A percentile compares a stretch with the other conserved stretches of the same genome.
phyloP scores from a whole-genome alignment of 1,140 invertebrate genomes.

The Ericerus pela region DNA sequence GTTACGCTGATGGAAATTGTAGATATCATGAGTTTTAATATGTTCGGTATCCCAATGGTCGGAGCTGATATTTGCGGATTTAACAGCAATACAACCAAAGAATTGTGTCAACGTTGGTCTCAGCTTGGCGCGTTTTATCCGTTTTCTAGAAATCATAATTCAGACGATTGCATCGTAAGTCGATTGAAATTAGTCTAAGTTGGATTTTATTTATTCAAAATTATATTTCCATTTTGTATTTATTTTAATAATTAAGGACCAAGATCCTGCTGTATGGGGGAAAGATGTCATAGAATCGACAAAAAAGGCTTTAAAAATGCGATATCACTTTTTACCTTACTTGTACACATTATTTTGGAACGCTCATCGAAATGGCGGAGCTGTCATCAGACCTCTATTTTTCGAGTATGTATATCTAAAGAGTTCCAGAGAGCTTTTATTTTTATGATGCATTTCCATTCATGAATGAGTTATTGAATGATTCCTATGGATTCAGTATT shows the following conservation, averaged over 20 bases:
- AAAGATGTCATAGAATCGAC: conserved; percentile 45
- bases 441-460: background rate
- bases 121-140: conserved; percentile 76
- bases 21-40: conserved; percentile 59
- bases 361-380: conserved; percentile 50
- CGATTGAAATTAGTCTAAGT: background rate
- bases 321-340: conserved; percentile 65
- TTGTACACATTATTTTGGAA: conserved; percentile 65
- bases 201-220: background rate
- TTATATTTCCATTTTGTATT: background rate
- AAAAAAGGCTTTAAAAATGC: conserved; percentile 41
- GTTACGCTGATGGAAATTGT: conserved; percentile 30
- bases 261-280: conserved; percentile 62
- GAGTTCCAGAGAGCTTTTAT: background rate
- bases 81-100: conserved; percentile 51
- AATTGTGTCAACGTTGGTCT: conserved; percentile 64
- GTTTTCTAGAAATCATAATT: conserved; percentile 75
- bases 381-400: conserved; percentile 63
- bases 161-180: conserved; percentile 49
- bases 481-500: background rate
- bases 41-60: conserved; percentile 74
- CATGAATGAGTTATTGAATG: background rate
- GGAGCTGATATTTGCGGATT: conserved; percentile 88
- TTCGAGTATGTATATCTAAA: conserved; percentile 42
- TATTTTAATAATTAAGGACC: conserved; percentile 37